Evolutionary conservation across 2,113 vertebrate species (phyloP).

Genomic region (Gopherus flavomarginatus): DNA sequence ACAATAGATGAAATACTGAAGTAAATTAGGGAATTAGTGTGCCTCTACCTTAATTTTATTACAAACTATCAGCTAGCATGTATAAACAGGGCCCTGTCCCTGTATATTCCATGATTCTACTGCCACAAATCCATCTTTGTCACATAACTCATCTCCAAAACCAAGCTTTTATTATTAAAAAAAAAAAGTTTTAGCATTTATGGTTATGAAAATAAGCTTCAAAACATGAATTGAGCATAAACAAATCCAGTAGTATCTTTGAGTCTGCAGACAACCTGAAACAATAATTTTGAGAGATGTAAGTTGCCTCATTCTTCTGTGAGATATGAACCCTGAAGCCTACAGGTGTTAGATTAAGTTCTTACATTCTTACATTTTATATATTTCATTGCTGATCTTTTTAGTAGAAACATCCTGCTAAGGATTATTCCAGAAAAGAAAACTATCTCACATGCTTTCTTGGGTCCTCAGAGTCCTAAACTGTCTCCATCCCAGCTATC

Average conservation of each 20-base stretch:
- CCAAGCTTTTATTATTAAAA: background rate
- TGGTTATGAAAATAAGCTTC: background rate
- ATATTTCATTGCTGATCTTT: background rate
- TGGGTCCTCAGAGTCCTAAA: background rate
- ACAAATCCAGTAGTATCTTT: background rate
- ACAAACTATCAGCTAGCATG: background rate
- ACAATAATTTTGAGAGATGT: background rate
- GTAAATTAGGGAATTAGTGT: background rate
- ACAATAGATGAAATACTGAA: background rate
- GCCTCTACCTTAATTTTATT: too few species aligned
- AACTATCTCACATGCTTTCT: background rate
- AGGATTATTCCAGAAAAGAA: background rate
- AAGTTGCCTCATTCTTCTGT: background rate
- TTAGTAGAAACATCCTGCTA: background rate
- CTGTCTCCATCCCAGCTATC: background rate
- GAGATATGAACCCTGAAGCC: background rate
- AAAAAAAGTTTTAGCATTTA: background rate
- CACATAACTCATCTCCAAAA: background rate
- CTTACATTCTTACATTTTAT: background rate
- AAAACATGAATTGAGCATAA: background rate
- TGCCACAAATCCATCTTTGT: background rate
- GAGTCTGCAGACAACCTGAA: background rate
- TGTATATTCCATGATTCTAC: background rate
- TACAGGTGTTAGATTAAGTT: background rate
- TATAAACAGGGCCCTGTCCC: background rate